Evolutionary conservation across 2,888 invertebrate species (phyloP).

Genomic region (Sphaeridia pumilis): DNA sequence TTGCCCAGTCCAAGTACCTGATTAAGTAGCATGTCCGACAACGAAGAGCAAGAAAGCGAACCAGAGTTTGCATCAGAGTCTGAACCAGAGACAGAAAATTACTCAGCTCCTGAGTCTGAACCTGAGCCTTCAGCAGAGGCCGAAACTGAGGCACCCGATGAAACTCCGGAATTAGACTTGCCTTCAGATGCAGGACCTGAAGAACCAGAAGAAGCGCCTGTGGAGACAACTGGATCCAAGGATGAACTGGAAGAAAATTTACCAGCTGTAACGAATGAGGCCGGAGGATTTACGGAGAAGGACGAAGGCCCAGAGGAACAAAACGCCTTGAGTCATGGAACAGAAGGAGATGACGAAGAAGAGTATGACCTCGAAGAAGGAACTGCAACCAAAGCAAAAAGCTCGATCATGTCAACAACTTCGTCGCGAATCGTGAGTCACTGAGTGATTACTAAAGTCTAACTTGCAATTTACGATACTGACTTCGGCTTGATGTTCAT

Average conservation of each 20-base stretch:
- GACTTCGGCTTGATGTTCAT: background rate
- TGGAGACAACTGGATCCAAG: background rate
- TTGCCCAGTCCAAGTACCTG: no score
- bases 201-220: conserved; percentile 8
- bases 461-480: background rate
- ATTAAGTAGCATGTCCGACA: no score
- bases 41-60: no score
- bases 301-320: conserved; percentile 4
- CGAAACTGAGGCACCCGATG: no score
- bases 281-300: background rate
- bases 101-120: no score
- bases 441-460: background rate
- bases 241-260: background rate
- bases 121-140: no score
- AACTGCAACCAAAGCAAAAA: background rate
- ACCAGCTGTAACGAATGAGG: background rate
- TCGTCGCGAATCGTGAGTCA: no score
- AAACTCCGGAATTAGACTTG: no score
- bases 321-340: background rate
- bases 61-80: no score
- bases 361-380: background rate
- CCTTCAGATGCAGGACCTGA: background rate
- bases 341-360: background rate
- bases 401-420: background rate
- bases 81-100: no score